Evolutionary conservation across 2,888 invertebrate species (phyloP), one percentile per base, ranked within the genome.

Genomic region (Meghimatium bilineatum): DNA sequence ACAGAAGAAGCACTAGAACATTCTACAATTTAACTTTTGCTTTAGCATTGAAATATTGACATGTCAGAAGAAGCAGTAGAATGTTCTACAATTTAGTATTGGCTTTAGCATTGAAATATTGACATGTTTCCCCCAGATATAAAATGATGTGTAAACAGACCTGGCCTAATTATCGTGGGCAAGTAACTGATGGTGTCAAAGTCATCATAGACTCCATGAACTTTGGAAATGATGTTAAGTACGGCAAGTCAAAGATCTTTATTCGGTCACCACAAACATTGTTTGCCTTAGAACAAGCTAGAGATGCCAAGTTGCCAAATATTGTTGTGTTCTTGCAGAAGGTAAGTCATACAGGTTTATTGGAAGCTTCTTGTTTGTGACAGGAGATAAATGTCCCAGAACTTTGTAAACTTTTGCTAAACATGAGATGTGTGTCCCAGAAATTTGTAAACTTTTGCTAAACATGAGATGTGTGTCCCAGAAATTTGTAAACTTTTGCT

Each of bases 61-160:
- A n/a, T n/a, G n/a, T n/a, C n/a, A n/a, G n/a, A n/a, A n/a, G n/a
- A n/a, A n/a, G n/a, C n/a, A n/a, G n/a, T n/a, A n/a, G n/a, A n/a
- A n/a, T n/a, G n/a, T n/a, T n/a, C n/a, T n/a, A n/a, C n/a, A n/a
- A 12, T 44, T 44, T 44, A 44, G 6, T 8, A 8, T 44, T 12
- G 12, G 44, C 5, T 44, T 44, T 44, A 44, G 5, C 6, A 44
- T 8, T 5, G 44, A 44, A 44, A 44, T 44, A 44, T 63, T 63
- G 60, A n/a, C n/a, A n/a, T 2, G 1, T 66, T 78, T 20, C 32
- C 20, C 26, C 34, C 88, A 96, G 98, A 86, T 99, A 99, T 95
- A 99, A 99, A 95, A 97, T 99, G 97, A 96, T 98, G 89, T 97
- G 97, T 0, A 96, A 96, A 92, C 96, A 96, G 94, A 99, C 99